Conservation (phyloP, 2,797 vertebrate species). For the Remorina albescens region DNA sequence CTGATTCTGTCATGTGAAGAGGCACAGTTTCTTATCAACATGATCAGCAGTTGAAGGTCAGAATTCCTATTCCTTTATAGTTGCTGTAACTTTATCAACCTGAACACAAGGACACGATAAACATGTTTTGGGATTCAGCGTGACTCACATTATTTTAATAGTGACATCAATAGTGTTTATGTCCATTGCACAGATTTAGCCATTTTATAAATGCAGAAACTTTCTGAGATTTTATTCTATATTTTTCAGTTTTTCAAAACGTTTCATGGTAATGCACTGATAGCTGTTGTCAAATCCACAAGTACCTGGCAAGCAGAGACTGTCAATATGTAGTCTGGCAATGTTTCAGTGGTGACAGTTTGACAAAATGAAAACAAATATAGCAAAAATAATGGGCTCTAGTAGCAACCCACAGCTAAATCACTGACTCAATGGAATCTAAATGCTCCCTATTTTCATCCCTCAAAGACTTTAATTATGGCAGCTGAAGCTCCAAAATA, state of each 20-base stretch:
- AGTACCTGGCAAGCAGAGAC: not conserved
- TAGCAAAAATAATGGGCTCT: not conserved
- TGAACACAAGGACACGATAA: not conserved
- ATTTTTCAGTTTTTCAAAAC: not conserved
- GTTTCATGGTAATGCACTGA: not conserved
- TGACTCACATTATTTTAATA: not conserved
- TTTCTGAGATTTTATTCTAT: not conserved
- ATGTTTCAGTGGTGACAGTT: not conserved
- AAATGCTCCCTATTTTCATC: not conserved
- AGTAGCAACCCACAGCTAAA: too few species aligned
- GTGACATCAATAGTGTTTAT: not conserved
- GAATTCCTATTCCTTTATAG: not conserved
- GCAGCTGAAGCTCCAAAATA: not conserved
- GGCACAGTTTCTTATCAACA: not conserved
- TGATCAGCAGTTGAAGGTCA: not conserved
- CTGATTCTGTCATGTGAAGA: too few species aligned
- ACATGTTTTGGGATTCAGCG: not conserved
- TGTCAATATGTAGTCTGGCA: not conserved
- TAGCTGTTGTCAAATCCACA: not conserved
- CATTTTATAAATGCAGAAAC: not conserved
- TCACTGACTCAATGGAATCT: not conserved
- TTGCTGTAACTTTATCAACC: not conserved
- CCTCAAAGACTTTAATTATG: not conserved
- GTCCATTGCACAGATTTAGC: not conserved
- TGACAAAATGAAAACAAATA: not conserved